Conservation (phyloP, 2,113 vertebrate species). For the Microcebus ravelobensis region DNA sequence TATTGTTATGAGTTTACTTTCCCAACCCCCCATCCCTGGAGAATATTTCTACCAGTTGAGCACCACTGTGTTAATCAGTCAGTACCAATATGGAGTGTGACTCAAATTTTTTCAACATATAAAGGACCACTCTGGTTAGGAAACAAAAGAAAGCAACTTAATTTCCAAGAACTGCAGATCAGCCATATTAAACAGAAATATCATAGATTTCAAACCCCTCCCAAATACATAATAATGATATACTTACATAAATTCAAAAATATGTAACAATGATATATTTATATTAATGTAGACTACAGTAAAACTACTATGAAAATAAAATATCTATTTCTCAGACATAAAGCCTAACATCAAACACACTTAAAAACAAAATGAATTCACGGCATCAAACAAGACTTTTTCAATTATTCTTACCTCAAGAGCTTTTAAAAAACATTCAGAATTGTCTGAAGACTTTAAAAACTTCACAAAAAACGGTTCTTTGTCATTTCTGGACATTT, state of each 20-base stretch:
- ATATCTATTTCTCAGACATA: conserved; percentile 13
- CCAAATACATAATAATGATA: not conserved
- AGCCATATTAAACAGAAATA: not conserved
- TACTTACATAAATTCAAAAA: not conserved
- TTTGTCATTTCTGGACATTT: conserved; percentile 88
- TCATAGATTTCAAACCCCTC: not conserved
- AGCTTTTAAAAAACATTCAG: conserved; percentile 89
- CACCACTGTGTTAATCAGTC: too few relatives aligned
- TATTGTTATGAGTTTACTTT: too few relatives aligned
- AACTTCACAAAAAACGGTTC: conserved; percentile 94
- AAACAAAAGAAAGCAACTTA: conserved; percentile 16
- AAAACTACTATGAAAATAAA: conserved; percentile 9
- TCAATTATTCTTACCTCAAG: conserved; percentile 89
- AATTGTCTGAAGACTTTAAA: conserved; percentile 86
- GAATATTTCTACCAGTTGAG: too few relatives aligned
- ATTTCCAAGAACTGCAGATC: not conserved
- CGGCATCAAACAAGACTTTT: not conserved
- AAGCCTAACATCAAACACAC: conserved; percentile 13
- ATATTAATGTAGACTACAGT: not conserved
- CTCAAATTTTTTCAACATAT: not conserved
- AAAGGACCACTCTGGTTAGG: not conserved
- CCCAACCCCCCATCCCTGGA: too few relatives aligned
- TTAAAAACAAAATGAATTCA: conserved; percentile 14
- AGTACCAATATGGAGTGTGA: too few relatives aligned
- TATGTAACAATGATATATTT: not conserved